Conservation (phyloP, 2,113 vertebrate species). For the Conger conger region DNA sequence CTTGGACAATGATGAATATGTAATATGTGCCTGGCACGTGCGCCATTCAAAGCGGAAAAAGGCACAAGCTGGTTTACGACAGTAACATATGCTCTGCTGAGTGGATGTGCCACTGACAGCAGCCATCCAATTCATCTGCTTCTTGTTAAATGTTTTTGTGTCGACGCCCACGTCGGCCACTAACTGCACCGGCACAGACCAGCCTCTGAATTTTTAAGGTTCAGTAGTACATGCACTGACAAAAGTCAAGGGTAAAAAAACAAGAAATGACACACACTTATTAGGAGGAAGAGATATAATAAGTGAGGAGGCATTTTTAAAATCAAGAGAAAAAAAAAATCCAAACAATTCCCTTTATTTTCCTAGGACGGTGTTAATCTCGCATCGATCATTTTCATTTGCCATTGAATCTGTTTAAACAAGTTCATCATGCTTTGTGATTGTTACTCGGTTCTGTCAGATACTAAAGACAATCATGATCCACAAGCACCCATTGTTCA, state of each 20-base stretch:
- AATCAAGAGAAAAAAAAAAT: neutral
- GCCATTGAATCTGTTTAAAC: neutral
- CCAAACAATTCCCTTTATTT: conserved; percentile 9
- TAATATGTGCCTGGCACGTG: neutral
- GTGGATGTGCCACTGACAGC: neutral
- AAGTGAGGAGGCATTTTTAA: neutral
- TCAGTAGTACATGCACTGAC: neutral
- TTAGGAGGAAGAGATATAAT: neutral
- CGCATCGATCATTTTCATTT: neutral
- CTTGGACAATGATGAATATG: too few relatives aligned
- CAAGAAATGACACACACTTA: neutral
- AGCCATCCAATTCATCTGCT: neutral
- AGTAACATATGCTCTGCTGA: neutral
- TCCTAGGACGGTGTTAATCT: neutral
- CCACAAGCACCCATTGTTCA: neutral
- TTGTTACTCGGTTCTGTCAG: neutral
- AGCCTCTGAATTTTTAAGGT: neutral
- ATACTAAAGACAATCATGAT: neutral
- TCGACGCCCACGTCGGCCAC: neutral
- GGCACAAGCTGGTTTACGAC: neutral
- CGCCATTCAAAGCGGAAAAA: neutral
- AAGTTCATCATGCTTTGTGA: neutral
- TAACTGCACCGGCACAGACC: neutral
- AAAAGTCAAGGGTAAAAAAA: neutral
- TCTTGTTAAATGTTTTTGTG: neutral